These are phyloP conservation scores for Arrhamphus sclerolepis DNA, from an alignment of 2,797 vertebrate species.

Conservation along the genomic window DNA sequence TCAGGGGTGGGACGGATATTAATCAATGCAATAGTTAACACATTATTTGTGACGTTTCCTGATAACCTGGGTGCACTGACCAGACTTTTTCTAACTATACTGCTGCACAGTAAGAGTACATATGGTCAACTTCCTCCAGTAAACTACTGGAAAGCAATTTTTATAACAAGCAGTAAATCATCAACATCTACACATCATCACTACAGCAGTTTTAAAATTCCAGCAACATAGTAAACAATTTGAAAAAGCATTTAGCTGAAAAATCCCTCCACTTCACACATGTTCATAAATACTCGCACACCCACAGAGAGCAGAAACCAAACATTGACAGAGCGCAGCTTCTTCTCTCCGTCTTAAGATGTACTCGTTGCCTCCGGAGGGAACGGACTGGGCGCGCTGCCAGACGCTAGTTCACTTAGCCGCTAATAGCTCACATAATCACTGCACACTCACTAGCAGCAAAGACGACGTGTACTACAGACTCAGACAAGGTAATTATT, in stretches of 20 bases:
- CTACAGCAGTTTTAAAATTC: background rate
- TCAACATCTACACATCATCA: background rate
- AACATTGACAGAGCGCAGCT: conserved; percentile 72
- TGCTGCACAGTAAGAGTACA: too few relatives aligned
- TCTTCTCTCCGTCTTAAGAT: conserved; percentile 74
- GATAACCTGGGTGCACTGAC: background rate
- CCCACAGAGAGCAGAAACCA: conserved; percentile 44
- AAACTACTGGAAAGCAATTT: too few relatives aligned
- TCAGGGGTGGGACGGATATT: background rate
- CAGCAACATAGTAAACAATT: background rate
- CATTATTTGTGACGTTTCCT: background rate
- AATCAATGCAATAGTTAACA: too few relatives aligned
- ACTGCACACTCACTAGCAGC: conserved; percentile 30
- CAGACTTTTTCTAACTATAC: background rate
- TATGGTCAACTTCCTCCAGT: too few relatives aligned
- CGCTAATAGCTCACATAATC: conserved; percentile 69
- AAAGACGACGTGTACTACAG: conserved; percentile 5
- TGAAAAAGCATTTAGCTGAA: background rate
- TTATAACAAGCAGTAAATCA: too few relatives aligned
- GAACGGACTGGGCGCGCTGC: conserved; percentile 60
- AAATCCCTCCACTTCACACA: background rate
- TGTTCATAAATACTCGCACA: conserved; percentile 7
- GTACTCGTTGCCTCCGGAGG: conserved; percentile 43
- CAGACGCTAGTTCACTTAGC: conserved; percentile 67
- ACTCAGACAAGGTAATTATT: conserved; percentile 41